Evolutionary conservation across 2,113 vertebrate genomes (phyloP).

Genomic region (Clarias magur): DNA sequence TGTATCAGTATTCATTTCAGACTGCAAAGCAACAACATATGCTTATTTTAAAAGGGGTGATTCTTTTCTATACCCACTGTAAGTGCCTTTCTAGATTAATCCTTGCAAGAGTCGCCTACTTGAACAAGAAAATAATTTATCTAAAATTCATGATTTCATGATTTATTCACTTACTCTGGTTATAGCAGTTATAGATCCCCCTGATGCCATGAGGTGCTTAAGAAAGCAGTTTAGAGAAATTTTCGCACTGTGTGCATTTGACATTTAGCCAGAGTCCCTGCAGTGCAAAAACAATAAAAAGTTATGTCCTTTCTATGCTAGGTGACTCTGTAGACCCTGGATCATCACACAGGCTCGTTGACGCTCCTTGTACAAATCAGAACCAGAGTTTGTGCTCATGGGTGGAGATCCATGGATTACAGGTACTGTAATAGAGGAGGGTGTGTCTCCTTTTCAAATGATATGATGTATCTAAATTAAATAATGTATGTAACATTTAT

Average conservation of each 20-base stretch:
- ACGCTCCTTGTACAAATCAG: conserved; percentile 65
- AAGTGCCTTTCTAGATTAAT: background rate
- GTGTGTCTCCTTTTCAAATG: background rate
- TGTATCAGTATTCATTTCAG: too few species aligned
- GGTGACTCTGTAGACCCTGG: conserved; percentile 63
- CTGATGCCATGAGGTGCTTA: background rate
- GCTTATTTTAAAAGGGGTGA: too few species aligned
- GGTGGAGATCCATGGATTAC: conserved; percentile 60
- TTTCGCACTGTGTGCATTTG: background rate
- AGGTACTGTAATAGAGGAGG: conserved; percentile 61
- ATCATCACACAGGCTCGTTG: conserved; percentile 50
- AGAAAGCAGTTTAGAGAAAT: background rate
- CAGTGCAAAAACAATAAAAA: background rate
- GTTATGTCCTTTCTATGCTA: conserved; percentile 52
- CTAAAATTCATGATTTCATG: background rate
- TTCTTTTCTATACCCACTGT: too few species aligned
- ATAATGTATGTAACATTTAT: background rate
- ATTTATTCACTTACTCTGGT: background rate
- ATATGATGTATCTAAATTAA: background rate
- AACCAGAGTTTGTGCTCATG: conserved; percentile 71
- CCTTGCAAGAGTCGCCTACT: background rate
- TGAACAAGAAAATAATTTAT: background rate
- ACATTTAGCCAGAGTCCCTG: background rate
- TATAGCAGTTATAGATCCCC: background rate
- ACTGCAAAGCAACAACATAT: too few species aligned